phyloP scores from a whole-genome alignment of 2,113 vertebrate species.

The Nannospalax galili region DNA sequence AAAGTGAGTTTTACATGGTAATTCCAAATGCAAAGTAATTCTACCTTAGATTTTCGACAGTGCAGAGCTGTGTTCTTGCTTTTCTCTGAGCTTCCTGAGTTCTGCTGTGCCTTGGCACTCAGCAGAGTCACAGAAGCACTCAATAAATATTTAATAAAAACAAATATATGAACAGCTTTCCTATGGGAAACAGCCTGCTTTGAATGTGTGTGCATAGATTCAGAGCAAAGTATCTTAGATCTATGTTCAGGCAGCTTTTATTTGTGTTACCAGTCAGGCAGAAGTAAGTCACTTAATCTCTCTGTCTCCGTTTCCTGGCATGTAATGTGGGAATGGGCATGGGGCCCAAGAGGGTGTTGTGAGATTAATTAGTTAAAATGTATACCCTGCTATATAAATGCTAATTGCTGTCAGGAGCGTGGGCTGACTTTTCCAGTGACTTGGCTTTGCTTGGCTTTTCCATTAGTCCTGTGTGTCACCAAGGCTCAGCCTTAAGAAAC shows the following conservation, averaged over 20 bases:
- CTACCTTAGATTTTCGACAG: not conserved
- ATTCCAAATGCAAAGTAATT: not conserved
- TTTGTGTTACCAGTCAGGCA: slow-evolving; percentile 71
- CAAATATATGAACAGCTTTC: slow-evolving; percentile 64
- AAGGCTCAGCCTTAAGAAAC: slow-evolving; percentile 43
- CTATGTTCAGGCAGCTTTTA: slow-evolving; percentile 68
- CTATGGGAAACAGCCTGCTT: slow-evolving; percentile 65
- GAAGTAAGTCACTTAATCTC: slow-evolving; percentile 80
- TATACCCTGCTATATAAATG: slow-evolving; percentile 83
- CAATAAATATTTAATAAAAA: slow-evolving; percentile 71
- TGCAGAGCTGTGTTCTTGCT: not conserved
- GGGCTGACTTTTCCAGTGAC: slow-evolving; percentile 79
- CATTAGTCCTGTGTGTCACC: slow-evolving; percentile 61
- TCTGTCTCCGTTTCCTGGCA: slow-evolving; percentile 78
- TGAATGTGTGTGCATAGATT: slow-evolving; percentile 52
- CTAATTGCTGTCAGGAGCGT: slow-evolving; percentile 81
- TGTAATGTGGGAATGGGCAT: slow-evolving; percentile 81
- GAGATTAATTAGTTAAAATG: slow-evolving; percentile 83
- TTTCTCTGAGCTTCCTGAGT: not conserved
- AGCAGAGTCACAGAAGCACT: not conserved
- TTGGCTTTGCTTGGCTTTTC: slow-evolving; percentile 69
- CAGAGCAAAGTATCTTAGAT: slow-evolving; percentile 49
- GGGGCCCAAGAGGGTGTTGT: slow-evolving; percentile 75
- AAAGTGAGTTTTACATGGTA: not conserved
- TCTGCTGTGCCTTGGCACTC: not conserved